A percentile compares a stretch with the other conserved stretches of the same genome.
Evolutionary conservation across 2,888 invertebrate species (phyloP).

Genomic region (Nezara viridula): DNA sequence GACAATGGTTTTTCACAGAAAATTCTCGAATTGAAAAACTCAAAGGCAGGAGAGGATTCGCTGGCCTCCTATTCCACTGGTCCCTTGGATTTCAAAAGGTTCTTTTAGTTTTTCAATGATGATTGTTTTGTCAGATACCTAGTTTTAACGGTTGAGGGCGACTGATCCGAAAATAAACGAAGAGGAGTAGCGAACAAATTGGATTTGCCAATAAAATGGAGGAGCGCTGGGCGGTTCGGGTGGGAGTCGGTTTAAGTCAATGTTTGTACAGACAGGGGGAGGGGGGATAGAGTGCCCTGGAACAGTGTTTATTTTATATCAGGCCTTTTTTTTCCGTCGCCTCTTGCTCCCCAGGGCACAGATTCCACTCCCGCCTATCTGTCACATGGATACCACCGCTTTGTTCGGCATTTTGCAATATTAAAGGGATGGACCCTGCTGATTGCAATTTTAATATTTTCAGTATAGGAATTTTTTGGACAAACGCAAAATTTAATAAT

Average conservation of each 20-base stretch:
- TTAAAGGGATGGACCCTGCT: background rate
- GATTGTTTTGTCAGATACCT: constrained; percentile 48
- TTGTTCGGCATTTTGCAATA: background rate
- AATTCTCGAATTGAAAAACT: background rate
- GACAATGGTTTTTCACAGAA: background rate
- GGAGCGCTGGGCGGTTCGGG: constrained; percentile 12
- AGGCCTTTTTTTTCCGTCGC: constrained; percentile 23
- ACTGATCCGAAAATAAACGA: constrained; percentile 46
- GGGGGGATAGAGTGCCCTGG: constrained; percentile 15
- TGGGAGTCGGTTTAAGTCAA: constrained; percentile 49
- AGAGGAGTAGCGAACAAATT: constrained; percentile 46
- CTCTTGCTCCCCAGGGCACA: background rate
- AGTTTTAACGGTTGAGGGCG: constrained; percentile 27
- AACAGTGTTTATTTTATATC: constrained; percentile 48
- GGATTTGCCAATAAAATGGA: constrained; percentile 46
- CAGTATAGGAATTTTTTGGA: too few species aligned
- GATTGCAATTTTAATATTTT: background rate
- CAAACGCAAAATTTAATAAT: too few species aligned
- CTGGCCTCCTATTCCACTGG: background rate
- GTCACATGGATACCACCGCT: background rate
- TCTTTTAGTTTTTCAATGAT: constrained; percentile 33
- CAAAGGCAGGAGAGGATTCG: background rate
- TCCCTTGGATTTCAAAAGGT: background rate
- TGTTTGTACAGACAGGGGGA: constrained; percentile 2
- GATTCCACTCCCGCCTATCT: background rate